Evolutionary conservation across 1,140 invertebrate genomes (phyloP), one percentile per base, ranked within the genome.

Genomic region (Anthonomus grandis): DNA sequence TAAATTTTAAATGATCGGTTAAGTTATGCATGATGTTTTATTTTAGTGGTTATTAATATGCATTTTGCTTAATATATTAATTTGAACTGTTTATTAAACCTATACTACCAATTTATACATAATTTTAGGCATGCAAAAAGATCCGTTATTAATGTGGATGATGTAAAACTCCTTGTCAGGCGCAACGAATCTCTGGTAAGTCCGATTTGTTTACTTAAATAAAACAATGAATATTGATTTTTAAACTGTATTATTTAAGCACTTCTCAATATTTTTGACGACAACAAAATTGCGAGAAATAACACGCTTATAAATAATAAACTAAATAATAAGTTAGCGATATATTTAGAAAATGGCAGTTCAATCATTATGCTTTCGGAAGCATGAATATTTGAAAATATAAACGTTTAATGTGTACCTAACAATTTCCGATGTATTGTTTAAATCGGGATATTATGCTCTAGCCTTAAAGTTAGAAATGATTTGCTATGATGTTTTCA

Each of bases 101-200:
- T n/a, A n/a, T n/a, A n/a, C n/a, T n/a, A n/a, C n/a, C n/a, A n/a
- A n/a, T n/a, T n/a, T n/a, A n/a, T n/a, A n/a, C n/a, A n/a, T n/a
- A n/a, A n/a, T 71, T 73, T 52, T 51, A 81, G 80, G 55, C 80
- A 81, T 60, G 79, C 76, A 0, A 81, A 79, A 67, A 71, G 80
- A 23, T 68, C 74, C 15, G 76, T 73, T 3, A 71, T 81, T 18
- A 80, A 75, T 57, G 42, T 68, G 1, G 79, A 81, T 24, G 79
- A 81, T 65, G 76, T 81, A 0, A 80, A 78, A 67, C 65, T 81
- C 8, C 60, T 81, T 21, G 75, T 75, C 3, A 64, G 79, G 60
- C 71, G 76, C 59, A 80, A 80, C 65, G 67, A 73, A 15, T 75
- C 74, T 19, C 61, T 80, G 70, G 79, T 80, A 71, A 70, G 69